phyloP scores from a whole-genome alignment of 1,140 invertebrate species.

The Drosophila eugracilis region DNA sequence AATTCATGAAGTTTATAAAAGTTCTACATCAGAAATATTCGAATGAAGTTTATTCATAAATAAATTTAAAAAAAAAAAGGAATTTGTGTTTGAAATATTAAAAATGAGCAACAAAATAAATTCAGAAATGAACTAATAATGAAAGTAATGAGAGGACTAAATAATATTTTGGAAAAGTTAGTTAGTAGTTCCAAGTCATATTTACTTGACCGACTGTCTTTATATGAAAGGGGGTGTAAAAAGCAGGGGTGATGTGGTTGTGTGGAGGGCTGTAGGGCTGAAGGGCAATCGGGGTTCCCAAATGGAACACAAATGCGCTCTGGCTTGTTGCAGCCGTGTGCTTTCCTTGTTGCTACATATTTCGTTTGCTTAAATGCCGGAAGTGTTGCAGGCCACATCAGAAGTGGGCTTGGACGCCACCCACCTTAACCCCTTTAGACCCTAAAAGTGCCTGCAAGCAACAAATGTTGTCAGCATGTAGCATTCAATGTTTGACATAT shows the following conservation, averaged over 20 bases:
- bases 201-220: too few species aligned
- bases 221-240: neutral
- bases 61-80: too few species aligned
- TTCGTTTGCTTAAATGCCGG: slow-evolving; percentile 82
- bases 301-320: slow-evolving; percentile 64
- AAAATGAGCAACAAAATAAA: too few species aligned
- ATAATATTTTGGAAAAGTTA: too few species aligned
- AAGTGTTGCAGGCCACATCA: slow-evolving; percentile 69
- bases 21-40: too few species aligned
- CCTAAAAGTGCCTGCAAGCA: slow-evolving; percentile 34
- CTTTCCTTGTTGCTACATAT: slow-evolving; percentile 59
- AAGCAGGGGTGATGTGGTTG: neutral
- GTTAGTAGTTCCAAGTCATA: too few species aligned
- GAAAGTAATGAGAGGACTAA: too few species aligned
- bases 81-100: too few species aligned
- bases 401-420: neutral
- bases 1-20: too few species aligned
- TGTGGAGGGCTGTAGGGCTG: neutral
- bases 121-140: too few species aligned
- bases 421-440: neutral
- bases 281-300: slow-evolving; percentile 28
- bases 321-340: slow-evolving; percentile 52
- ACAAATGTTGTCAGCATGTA: slow-evolving; percentile 63
- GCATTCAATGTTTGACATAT: slow-evolving; percentile 44
- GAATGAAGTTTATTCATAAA: too few species aligned